Evolutionary conservation across 2,888 invertebrate species (phyloP), one percentile per base, ranked within the genome.

Genomic region (Leucophora obtusa): DNA sequence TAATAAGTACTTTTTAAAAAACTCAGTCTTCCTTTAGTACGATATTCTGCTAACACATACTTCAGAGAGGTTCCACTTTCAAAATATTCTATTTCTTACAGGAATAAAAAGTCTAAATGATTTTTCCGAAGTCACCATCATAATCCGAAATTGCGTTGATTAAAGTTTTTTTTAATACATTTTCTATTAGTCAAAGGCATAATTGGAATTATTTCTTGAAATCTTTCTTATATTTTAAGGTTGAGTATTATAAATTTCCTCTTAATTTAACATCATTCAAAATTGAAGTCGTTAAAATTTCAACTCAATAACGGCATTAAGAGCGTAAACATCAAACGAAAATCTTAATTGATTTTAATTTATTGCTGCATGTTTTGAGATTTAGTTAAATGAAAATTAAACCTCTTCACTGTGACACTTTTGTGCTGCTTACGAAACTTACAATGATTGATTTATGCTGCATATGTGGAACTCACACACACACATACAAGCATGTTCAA

Each of bases 271-370:
- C 56, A 43, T 65, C 6, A 65, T 76, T 70, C 33, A 63, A 63
- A 63, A 53, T 71, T 58, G 53, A 66, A 50, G 58, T 69, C 54
- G 47, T 68, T 63, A 72, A 80, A 38, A 71, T 72, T 66, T 66
- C 11, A 38, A 66, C 56, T 72, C 35, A 51, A 53, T 47, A 51
- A 63, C 54, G 66, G 35, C 73, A 74, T 74, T 70, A 58, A 56
- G 18, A 73, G 77, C 73, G 70, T 66, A 21, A 66, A 81, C 70
- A 81, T 81, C 81, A 77, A 81, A 81, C 10, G 58, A 59, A 72
- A 81, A 74, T 66, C 73, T 81, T 81, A 81, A 81, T 81, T 81
- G 81, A 74, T 81, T 77, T 77, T 81, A 81, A 81, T 81, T 81
- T 81, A 81, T 81, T 70, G 73, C 66, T 58, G 65, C 56, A 50